These are phyloP conservation scores for Urophycis tenuis DNA, from an alignment of 2,797 vertebrate genomes.

Conservation along the genomic window DNA sequence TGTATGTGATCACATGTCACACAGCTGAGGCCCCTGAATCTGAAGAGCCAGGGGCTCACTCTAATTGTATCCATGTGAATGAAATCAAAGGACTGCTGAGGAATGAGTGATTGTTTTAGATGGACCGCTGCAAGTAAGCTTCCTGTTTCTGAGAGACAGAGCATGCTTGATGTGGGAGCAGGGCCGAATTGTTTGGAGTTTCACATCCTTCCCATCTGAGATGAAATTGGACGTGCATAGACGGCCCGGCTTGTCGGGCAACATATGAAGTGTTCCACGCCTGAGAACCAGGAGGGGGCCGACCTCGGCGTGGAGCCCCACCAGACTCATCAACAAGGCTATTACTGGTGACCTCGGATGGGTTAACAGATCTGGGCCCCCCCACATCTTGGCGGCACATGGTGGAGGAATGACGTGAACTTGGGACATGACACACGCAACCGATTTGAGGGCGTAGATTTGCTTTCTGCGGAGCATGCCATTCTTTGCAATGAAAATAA, in stretches of 20 bases:
- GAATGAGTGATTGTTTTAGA: background rate
- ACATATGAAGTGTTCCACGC: background rate
- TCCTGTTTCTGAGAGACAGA: background rate
- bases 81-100: constrained; percentile 23
- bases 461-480: background rate
- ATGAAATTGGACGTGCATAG: background rate
- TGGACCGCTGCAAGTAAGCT: background rate
- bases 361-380: background rate
- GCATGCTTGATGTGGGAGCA: constrained; percentile 13
- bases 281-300: constrained; percentile 12
- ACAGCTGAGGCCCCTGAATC: constrained; percentile 7
- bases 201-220: background rate
- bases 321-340: background rate
- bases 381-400: constrained; percentile 35
- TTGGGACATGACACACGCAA: background rate
- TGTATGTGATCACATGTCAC: constrained; percentile 36
- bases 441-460: background rate
- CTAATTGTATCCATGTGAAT: constrained; percentile 43
- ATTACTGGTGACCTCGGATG: constrained; percentile 12
- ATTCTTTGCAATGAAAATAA: no score
- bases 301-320: background rate
- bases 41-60: background rate
- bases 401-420: background rate
- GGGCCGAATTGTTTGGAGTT: constrained; percentile 27
- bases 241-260: background rate